Evolutionary conservation across 1,140 invertebrate genomes (phyloP).

Genomic region (Eurosta solidaginis): DNA sequence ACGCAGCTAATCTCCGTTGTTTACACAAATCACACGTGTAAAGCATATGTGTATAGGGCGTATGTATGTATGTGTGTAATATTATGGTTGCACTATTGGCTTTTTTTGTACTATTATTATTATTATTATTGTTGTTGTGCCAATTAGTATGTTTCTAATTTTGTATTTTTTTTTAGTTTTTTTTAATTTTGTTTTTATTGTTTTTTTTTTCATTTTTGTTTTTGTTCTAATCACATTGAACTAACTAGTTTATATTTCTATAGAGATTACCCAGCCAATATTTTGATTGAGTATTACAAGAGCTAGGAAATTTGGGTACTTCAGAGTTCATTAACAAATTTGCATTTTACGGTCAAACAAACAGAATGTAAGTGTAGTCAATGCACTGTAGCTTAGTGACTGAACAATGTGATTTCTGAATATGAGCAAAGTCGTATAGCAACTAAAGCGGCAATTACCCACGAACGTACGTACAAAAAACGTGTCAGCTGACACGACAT

Average conservation of each 20-base stretch:
- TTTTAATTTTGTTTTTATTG: neutral
- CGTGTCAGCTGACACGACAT: too few relatives aligned
- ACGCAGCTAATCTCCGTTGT: neutral
- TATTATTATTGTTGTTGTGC: slow-evolving; percentile 12
- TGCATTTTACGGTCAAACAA: too few relatives aligned
- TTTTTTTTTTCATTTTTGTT: neutral
- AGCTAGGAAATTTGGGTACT: too few relatives aligned
- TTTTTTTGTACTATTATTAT: neutral
- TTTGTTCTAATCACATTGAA: neutral
- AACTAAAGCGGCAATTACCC: too few relatives aligned
- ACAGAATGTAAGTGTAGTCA: too few relatives aligned
- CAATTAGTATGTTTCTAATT: neutral
- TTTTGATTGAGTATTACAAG: too few relatives aligned
- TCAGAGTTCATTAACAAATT: too few relatives aligned
- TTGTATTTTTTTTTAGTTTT: neutral
- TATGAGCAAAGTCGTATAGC: too few relatives aligned
- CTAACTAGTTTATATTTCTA: too few relatives aligned
- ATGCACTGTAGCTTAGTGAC: too few relatives aligned
- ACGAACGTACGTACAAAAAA: too few relatives aligned
- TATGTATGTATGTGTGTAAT: neutral
- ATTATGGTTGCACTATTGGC: neutral
- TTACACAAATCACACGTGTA: neutral
- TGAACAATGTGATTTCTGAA: too few relatives aligned
- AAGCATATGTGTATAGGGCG: neutral
- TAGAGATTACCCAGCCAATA: neutral